Evolutionary conservation across 1,140 invertebrate species (phyloP).

Genomic region (Cotesia glomerata): DNA sequence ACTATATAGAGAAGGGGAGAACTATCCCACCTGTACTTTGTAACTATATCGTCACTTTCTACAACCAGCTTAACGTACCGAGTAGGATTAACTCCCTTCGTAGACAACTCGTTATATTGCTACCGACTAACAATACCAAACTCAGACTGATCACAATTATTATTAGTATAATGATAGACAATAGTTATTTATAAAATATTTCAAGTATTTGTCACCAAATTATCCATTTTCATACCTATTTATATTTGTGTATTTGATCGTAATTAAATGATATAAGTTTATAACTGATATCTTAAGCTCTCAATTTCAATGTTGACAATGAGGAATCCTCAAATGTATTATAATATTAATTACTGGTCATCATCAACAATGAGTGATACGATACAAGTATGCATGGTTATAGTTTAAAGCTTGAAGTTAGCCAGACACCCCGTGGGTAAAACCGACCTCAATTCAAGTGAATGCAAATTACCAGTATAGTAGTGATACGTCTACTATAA

Average conservation of each 20-base stretch:
- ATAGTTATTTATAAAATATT: too few relatives aligned
- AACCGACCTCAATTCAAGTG: slow-evolving; percentile 25
- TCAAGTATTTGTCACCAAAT: too few relatives aligned
- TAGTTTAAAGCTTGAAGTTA: background rate
- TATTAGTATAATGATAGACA: too few relatives aligned
- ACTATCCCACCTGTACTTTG: slow-evolving; percentile 10
- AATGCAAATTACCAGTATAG: slow-evolving; percentile 29
- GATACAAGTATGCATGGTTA: background rate
- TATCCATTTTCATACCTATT: too few relatives aligned
- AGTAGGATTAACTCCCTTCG: slow-evolving; percentile 29
- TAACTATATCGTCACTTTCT: slow-evolving; percentile 17
- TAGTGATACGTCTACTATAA: too few relatives aligned
- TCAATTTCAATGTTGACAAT: too few relatives aligned
- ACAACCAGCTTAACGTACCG: slow-evolving; percentile 30
- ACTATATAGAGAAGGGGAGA: slow-evolving; percentile 7
- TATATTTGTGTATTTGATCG: too few relatives aligned
- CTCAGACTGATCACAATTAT: too few relatives aligned
- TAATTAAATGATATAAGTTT: too few relatives aligned
- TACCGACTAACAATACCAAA: slow-evolving; percentile 19
- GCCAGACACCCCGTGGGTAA: slow-evolving; percentile 23
- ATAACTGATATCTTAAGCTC: too few relatives aligned
- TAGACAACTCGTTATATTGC: slow-evolving; percentile 30
- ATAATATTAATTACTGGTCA: background rate
- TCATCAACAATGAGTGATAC: background rate
- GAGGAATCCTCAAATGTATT: background rate